Conservation (phyloP, 2,888 invertebrate species). For the Oxycera nigricornis region DNA sequence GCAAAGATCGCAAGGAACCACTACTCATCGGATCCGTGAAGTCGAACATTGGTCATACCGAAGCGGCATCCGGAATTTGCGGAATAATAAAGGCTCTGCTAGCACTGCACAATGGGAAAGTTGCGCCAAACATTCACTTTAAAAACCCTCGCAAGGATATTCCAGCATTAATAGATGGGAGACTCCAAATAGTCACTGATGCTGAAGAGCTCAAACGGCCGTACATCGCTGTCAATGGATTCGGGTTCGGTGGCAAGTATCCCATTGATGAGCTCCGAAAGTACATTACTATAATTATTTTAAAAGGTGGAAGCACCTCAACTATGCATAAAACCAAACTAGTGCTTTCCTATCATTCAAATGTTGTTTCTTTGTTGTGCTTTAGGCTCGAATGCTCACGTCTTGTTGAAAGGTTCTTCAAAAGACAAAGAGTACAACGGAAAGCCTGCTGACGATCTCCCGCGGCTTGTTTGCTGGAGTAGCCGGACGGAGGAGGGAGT, state of each 20-base stretch:
- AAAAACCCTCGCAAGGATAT: constrained; percentile 69
- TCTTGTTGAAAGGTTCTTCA: constrained; percentile 52
- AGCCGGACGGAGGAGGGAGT: constrained; percentile 83
- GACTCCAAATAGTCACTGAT: constrained; percentile 76
- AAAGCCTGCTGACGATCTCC: constrained; percentile 70
- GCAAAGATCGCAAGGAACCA: constrained; percentile 75
- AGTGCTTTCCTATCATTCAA: background rate
- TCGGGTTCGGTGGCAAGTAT: constrained; percentile 84
- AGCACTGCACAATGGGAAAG: constrained; percentile 78
- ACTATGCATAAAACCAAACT: no score
- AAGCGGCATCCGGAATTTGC: constrained; percentile 84
- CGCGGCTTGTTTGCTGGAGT: constrained; percentile 76
- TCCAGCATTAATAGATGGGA: constrained; percentile 68
- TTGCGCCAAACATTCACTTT: constrained; percentile 89
- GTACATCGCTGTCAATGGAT: constrained; percentile 85
- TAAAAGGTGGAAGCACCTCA: background rate
- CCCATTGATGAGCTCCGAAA: background rate
- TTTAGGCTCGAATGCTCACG: constrained; percentile 69
- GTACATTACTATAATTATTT: background rate
- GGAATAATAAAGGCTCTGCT: constrained; percentile 82
- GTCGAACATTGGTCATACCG: constrained; percentile 93
- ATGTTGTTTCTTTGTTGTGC: background rate
- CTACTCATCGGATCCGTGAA: constrained; percentile 89
- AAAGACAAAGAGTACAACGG: constrained; percentile 64
- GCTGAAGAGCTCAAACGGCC: constrained; percentile 75